phyloP scores from a whole-genome alignment of 2,888 invertebrate genomes.

The Diaphora mendica region DNA sequence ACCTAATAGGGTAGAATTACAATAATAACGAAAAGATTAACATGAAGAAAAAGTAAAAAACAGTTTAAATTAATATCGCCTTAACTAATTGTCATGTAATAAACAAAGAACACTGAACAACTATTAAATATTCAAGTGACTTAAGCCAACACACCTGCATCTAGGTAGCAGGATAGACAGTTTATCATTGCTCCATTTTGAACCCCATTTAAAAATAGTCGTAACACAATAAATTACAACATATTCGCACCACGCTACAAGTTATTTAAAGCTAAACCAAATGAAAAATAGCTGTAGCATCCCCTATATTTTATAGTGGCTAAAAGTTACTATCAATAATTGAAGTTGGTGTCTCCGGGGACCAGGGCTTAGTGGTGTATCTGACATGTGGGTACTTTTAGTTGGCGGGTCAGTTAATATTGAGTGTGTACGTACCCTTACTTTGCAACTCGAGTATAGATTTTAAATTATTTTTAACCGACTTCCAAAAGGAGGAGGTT shows the following conservation, averaged over 20 bases:
- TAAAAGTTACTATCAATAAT: constrained; percentile 85
- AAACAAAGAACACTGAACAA: too few species aligned
- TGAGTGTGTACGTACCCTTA: constrained; percentile 40
- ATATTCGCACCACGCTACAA: constrained; percentile 43
- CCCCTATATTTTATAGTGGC: constrained; percentile 82
- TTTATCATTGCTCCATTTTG: neutral
- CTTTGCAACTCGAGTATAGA: constrained; percentile 7
- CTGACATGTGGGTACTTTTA: constrained; percentile 50
- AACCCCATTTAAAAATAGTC: constrained; percentile 10
- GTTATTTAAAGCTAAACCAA: constrained; percentile 77
- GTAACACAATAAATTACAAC: neutral
- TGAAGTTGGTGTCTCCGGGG: constrained; percentile 79
- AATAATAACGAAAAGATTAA: neutral
- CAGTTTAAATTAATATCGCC: neutral
- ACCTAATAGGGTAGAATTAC: neutral
- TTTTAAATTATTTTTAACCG: constrained; percentile 23
- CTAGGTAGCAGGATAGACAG: neutral
- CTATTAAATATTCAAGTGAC: neutral
- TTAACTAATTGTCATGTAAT: neutral
- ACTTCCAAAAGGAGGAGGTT: too few species aligned
- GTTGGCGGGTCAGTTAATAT: constrained; percentile 47
- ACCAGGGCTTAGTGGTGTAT: constrained; percentile 72
- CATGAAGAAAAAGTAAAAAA: neutral
- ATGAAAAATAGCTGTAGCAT: constrained; percentile 75
- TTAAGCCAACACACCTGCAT: neutral